Base-by-base conservation (phyloP, 1,140 invertebrate genomes). In the Cherax destructor region DNA sequence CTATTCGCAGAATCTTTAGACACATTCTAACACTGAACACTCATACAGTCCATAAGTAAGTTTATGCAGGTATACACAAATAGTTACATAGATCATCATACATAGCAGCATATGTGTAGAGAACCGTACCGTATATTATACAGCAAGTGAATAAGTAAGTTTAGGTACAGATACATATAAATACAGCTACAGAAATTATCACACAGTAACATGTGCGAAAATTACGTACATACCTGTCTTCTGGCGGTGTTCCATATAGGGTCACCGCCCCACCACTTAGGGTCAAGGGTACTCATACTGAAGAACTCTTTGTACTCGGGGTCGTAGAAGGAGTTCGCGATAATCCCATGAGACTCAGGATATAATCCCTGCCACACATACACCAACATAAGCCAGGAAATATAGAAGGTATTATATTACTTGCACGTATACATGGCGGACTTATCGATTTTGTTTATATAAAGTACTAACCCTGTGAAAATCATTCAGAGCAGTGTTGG, bases 261-360 rank as follows among this genome's bases (percentile, higher is more conserved):
- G 59, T 93, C 78, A 24, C 94, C 78, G 18, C 74, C 79, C 95
- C 94, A 85, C 94, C 92, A 41, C 94, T 93, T 83, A 47, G 65
- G 50, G 3, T 88, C 92, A 18, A 69, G 47, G 3, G 76, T 30
- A 16, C 77, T 52, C 30, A 93, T 92, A 76, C 95, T 94, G 1
- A 92, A 94, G 77, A 94, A 94, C 6, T 21, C 61, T 4, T 84
- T 56, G 50, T 94, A 94, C 3, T 94, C 92, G 5, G 94, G 94
- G 94, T 97, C 96, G 93, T 95, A 97, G 93, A 96, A 95, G 49
- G 93, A 93, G 94, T 96, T 97, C 87, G 95, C 96, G 7, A 97
- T 93, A 83, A 98, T 96, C 4, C 97, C 97, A 94, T 98, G 97
- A 83, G 94, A 95, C 94, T 97, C 97, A 0, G 96, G 95, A 93